Base-by-base conservation (phyloP, 2,888 invertebrate species). In the Scaptomyza tumidula region DNA sequence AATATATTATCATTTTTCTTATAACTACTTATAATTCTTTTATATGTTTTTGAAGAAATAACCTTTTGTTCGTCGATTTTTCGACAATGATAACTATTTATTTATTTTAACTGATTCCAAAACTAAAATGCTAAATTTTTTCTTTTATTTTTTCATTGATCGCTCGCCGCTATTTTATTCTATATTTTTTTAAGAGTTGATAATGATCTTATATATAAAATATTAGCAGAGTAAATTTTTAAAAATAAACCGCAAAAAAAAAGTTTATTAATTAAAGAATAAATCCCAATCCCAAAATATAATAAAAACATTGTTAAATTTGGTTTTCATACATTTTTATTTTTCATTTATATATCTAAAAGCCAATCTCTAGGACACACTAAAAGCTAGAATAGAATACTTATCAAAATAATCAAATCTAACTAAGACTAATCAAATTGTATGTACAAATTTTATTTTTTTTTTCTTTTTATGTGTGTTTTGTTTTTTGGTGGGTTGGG, bases 321-420 rank as follows among this genome's bases (percentile, higher is more conserved):
- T 41, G 1, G 29, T 70, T 71, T 80, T 64, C 57, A 61, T 56
- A 62, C 41, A 61, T 49, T 45, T 84, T 86, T 73, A 63, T 71
- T 71, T 59, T 58, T 49, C 62, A 67, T 59, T 44, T 59, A 63
- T 74, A 68, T 57, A 56, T 68, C 55, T 68, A 71, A 63, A 65
- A 69, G 71, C 81, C 77, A 84, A 84, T 80, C 56, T 59, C 60
- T 62, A 72, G 66, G 66, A 72, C 60, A 71, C 45, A 53, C 68
- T 71, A 75, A 46, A 27, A 54, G 43, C 80, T 78, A 80, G 33
- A 75, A 83, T 71, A 80, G 54, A 78, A 65, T 68, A 81, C 72
- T 78, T 80, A 70, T 55, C 24, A 49, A 39, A 49, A 41, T 71
- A 64, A 49, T 61, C 77, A 64, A 74, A 77, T 78, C 66, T 59